Base-by-base conservation (phyloP, 2,113 vertebrate genomes). In the Burhinus bistriatus region DNA sequence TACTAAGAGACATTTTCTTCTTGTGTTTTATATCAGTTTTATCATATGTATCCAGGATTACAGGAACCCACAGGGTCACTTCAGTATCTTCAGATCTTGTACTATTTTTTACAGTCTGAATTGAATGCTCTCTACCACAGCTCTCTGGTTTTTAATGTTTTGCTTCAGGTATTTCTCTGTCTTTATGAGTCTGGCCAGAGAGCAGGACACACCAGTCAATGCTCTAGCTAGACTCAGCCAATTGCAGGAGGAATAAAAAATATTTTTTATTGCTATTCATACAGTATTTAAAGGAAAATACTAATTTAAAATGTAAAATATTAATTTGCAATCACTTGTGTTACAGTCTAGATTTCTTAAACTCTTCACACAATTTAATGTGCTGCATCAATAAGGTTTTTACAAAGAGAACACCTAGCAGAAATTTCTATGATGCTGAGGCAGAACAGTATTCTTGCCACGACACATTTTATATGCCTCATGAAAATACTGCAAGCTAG, bases 81-180 rank as follows among this genome's bases (percentile, higher is more conserved):
- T 89, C 54, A 68, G 72, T 82, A 79, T 85, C 93, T 95, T 95
- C 88, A 97, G 77, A 96, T 89, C 89, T 79, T 83, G 61, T 42
- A 52, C 61, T 72, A 12, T 68, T 88, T 96, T 93, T 93, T 93
- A 93, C 42, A 78, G 73, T 59, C 81, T 79, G 83, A 92, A 92
- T 45, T 44, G 27, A 94, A 90, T 85, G 94, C 89, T 93, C 69
- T 65, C 57, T 79, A 87, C 77, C 57, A 65, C 32, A 69, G 66
- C 45, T 71, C 89, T 76, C 89, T 83, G 34, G 1, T 91, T 96
- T 95, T 94, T 83, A 95, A 68, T 79, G 87, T 78, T 91, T 90
- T 90, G 90, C 93, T 93, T 88, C 70, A 83, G 96, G 93, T 95
- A 80, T 76, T 87, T 96, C 49, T 92, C 57, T 71, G 32, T 76